Evolutionary conservation across 2,797 vertebrate species (phyloP).

Genomic region (Steatocranus sp.): DNA sequence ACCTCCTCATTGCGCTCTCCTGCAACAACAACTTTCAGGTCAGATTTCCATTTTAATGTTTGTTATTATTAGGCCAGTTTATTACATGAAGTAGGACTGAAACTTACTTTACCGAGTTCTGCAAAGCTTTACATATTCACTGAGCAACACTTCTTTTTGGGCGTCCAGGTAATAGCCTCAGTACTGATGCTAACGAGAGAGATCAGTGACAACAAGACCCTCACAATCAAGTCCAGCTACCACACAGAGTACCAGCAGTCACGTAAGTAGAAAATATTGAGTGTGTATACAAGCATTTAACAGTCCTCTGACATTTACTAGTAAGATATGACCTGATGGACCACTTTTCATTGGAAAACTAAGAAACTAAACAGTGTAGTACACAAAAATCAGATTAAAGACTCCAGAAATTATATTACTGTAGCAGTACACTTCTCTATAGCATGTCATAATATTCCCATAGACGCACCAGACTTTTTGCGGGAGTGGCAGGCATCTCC

Average conservation of each 20-base stretch:
- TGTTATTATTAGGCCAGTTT: background rate
- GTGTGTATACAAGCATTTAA: background rate
- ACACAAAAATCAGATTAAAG: background rate
- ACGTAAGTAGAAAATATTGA: conserved; percentile 69
- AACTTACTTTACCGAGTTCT: background rate
- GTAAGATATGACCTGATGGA: background rate
- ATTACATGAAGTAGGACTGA: background rate
- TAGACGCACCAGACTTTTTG: conserved; percentile 94
- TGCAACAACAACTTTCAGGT: conserved; percentile 94
- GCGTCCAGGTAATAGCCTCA: conserved; percentile 84
- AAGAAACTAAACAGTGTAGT: background rate
- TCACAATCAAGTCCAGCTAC: conserved; percentile 90
- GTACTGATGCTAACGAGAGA: conserved; percentile 94
- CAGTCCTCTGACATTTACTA: background rate
- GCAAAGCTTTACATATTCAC: background rate
- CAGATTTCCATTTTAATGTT: background rate
- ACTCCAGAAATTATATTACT: background rate
- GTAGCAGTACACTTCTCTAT: background rate
- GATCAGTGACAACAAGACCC: conserved; percentile 90
- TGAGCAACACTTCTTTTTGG: background rate
- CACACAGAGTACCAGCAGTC: conserved; percentile 90
- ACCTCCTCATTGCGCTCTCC: conserved; percentile 92
- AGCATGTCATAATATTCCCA: background rate
- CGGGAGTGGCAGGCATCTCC: conserved; percentile 93
- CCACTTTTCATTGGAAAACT: background rate